A percentile compares a stretch with the other conserved stretches of the same genome.
These are phyloP conservation scores for Panurus biarmicus DNA, from an alignment of 2,113 vertebrate species.

Conservation along the genomic window DNA sequence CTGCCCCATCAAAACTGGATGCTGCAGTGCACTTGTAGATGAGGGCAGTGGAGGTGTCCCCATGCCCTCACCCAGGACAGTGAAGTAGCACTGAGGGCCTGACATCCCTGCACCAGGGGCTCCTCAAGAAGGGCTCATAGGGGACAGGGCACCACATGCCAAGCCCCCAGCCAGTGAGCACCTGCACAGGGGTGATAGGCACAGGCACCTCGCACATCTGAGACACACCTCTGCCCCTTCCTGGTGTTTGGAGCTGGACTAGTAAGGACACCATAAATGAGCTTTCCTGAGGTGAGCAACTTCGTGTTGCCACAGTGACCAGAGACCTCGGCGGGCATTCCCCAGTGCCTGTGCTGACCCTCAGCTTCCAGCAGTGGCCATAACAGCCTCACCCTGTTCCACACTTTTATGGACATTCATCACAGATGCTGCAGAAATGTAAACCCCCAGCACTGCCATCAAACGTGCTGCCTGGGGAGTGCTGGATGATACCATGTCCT, in stretches of 20 bases:
- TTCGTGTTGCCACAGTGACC: not conserved
- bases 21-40: not conserved
- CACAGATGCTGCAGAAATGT: not conserved
- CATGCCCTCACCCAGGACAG: not conserved
- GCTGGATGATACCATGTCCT: not conserved
- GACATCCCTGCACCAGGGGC: fast-evolving
- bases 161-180: fast-evolving
- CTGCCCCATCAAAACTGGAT: not conserved
- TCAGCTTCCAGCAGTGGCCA: not conserved
- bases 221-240: not conserved
- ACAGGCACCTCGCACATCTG: fast-evolving
- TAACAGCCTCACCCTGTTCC: not conserved
- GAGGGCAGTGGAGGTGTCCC: fast-evolving
- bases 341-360: not conserved
- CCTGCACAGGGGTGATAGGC: not conserved
- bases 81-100: fast-evolving
- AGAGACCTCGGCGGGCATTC: not conserved
- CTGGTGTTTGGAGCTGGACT: not conserved
- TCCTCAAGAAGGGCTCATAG: fast-evolving
- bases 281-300: not conserved
- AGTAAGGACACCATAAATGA: not conserved
- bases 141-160: fast-evolving
- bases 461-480: not conserved
- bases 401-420: not conserved
- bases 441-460: not conserved